phyloP scores from a whole-genome alignment of 2,888 invertebrate species.

The Cephus pygmeus region DNA sequence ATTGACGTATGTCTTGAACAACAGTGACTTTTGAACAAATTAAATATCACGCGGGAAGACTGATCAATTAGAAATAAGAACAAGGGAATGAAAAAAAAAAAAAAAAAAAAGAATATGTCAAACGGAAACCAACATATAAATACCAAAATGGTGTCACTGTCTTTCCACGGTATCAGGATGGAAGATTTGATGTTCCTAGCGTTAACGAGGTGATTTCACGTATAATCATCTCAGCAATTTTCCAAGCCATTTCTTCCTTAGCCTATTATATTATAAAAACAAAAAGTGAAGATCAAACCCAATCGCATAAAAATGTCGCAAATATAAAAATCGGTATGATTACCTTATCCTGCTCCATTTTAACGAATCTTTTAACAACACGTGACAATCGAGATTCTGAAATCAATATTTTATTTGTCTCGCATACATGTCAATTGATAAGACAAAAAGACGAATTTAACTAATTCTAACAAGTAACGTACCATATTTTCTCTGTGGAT shows the following conservation, averaged over 20 bases:
- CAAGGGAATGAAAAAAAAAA: background rate
- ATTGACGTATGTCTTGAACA: background rate
- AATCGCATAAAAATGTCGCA: background rate
- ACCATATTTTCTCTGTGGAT: slow-evolving; percentile 72
- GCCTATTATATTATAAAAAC: slow-evolving; percentile 64
- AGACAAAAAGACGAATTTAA: slow-evolving; percentile 3
- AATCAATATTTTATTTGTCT: slow-evolving; percentile 17
- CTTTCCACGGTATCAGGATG: slow-evolving; percentile 45
- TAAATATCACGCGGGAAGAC: background rate
- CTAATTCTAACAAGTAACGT: slow-evolving; percentile 23
- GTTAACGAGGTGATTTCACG: slow-evolving; percentile 93
- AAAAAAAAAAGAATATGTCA: background rate
- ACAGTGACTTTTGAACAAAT: background rate
- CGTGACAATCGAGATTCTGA: slow-evolving; percentile 68
- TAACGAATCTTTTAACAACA: slow-evolving; percentile 84
- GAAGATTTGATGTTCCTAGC: slow-evolving; percentile 66
- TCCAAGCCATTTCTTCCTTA: slow-evolving; percentile 97
- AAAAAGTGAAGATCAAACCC: background rate
- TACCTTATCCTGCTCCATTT: slow-evolving; percentile 84
- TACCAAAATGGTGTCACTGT: background rate
- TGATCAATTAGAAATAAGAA: background rate
- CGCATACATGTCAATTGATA: background rate
- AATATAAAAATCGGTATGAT: slow-evolving; percentile 21
- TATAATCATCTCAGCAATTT: slow-evolving; percentile 96
- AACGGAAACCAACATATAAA: background rate